phyloP scores from a whole-genome alignment of 2,797 vertebrate species.

The Myotis daubentonii region DNA sequence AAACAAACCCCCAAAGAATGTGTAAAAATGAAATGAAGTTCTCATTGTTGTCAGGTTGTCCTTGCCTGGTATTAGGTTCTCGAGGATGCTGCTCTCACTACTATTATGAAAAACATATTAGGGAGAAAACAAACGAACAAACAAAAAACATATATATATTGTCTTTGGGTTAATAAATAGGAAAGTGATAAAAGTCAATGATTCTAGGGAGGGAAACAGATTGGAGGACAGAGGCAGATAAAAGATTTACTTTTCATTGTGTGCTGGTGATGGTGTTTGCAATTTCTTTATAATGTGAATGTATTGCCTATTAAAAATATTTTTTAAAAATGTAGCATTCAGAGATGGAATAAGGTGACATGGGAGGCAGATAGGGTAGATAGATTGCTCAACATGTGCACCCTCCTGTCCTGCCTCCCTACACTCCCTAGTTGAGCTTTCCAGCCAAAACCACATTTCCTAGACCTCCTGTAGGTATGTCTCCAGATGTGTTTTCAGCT shows the following conservation, averaged over 20 bases:
- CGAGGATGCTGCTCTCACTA: background rate
- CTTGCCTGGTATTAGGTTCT: background rate
- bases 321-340: background rate
- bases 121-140: background rate
- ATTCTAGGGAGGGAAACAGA: background rate
- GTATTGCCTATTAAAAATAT: background rate
- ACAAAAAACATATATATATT: background rate
- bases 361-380: background rate
- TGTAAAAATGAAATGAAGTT: background rate
- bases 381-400: rapidly evolving
- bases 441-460: background rate
- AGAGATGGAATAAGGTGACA: background rate
- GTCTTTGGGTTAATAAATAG: background rate
- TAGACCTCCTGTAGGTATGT: background rate
- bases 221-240: background rate
- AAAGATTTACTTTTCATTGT: background rate
- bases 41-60: background rate
- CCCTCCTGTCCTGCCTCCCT: background rate
- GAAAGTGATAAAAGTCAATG: background rate
- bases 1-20: no score
- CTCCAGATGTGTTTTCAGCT: background rate
- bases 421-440: background rate
- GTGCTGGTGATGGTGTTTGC: background rate
- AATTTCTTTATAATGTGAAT: background rate
- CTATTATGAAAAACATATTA: background rate